Conservation (phyloP, 2,113 vertebrate species). For the Lepisosteus osseus region DNA sequence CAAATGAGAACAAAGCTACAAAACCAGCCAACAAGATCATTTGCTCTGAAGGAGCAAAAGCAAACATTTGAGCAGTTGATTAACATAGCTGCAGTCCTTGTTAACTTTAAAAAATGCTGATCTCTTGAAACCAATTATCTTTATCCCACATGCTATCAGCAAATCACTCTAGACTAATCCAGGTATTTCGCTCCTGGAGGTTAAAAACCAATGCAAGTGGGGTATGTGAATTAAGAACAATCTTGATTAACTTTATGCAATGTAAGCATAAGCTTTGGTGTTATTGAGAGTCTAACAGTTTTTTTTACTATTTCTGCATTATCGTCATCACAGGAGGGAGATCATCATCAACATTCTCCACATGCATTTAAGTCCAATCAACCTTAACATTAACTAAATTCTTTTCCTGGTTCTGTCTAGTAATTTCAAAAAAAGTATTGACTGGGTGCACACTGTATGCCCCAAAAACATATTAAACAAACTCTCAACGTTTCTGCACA, state of each 20-base stretch:
- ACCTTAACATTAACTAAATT: too few species aligned
- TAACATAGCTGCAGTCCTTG: background rate
- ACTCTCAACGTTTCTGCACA: too few species aligned
- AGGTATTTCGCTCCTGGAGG: background rate
- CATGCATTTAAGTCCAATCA: background rate
- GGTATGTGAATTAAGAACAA: background rate
- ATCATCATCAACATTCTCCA: background rate
- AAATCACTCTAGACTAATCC: background rate
- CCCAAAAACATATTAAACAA: too few species aligned
- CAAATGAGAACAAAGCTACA: too few species aligned
- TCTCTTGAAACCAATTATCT: background rate
- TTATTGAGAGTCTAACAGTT: background rate
- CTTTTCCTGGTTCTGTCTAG: too few species aligned
- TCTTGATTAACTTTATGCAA: background rate
- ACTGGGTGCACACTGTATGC: too few species aligned
- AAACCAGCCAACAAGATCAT: too few species aligned
- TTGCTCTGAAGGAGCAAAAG: background rate
- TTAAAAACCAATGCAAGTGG: background rate
- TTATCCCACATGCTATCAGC: background rate
- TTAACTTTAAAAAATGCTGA: background rate
- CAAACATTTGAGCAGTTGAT: background rate
- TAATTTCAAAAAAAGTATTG: too few species aligned
- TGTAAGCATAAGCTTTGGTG: background rate
- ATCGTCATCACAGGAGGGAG: background rate
- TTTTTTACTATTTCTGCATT: background rate